These are phyloP conservation scores for Pseudomyrmex dendroicus DNA, from an alignment of 1,140 invertebrate species.

Conservation along the genomic window DNA sequence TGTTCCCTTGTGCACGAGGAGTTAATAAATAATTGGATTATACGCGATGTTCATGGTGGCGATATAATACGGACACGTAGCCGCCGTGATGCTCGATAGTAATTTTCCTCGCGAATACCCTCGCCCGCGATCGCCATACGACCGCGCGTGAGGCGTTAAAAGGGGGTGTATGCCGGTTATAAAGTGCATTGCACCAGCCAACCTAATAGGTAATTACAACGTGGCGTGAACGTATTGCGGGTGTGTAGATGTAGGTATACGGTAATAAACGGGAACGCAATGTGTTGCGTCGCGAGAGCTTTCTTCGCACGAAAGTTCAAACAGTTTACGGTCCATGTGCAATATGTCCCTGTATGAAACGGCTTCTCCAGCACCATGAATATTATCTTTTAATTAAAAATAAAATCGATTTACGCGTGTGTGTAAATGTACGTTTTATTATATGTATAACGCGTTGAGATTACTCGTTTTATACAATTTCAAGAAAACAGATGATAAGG, in stretches of 20 bases:
- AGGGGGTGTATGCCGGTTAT: slow-evolving; percentile 61
- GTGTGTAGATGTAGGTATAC: slow-evolving; percentile 3
- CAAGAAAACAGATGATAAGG: neutral
- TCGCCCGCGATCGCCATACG: slow-evolving; percentile 1
- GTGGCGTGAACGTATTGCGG: slow-evolving; percentile 22
- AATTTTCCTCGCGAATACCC: slow-evolving; percentile 63
- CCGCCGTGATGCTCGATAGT: slow-evolving; percentile 58
- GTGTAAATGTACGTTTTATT: neutral
- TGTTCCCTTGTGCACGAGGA: slow-evolving; percentile 15
- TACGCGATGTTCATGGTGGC: slow-evolving; percentile 22
- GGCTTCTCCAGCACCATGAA: too few relatives aligned
- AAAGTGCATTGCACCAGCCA: slow-evolving; percentile 55
- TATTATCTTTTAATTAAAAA: too few relatives aligned
- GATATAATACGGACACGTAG: slow-evolving; percentile 59
- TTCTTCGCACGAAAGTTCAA: slow-evolving; percentile 16
- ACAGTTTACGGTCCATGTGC: slow-evolving; percentile 20
- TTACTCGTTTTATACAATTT: slow-evolving; percentile 14
- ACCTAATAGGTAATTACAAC: slow-evolving; percentile 68
- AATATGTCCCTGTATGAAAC: neutral
- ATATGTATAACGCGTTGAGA: neutral
- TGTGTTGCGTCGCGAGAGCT: slow-evolving; percentile 36
- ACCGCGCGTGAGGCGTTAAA: slow-evolving; percentile 53
- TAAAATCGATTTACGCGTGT: too few relatives aligned
- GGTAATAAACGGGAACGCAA: slow-evolving; percentile 13
- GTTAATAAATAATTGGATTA: slow-evolving; percentile 66